Evolutionary conservation across 1,140 invertebrate species (phyloP).

Genomic region (Andrena cerasifolii): DNA sequence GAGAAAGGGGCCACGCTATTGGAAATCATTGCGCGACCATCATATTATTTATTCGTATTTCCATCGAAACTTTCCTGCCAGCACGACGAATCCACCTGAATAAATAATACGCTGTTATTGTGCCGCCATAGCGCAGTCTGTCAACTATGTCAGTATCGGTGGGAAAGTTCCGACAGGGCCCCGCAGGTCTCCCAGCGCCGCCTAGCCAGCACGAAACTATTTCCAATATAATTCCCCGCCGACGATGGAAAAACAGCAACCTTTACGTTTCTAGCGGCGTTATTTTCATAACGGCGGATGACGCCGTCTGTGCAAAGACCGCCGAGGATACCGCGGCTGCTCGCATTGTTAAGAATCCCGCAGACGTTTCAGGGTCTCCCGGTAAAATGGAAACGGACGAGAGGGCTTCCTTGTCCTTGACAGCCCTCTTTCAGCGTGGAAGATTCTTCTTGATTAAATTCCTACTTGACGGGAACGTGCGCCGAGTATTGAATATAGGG

Average conservation of each 20-base stretch:
- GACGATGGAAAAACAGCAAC: slow-evolving; percentile 41
- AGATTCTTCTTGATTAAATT: slow-evolving; percentile 62
- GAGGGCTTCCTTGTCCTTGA: slow-evolving; percentile 10
- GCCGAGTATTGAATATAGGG: not conserved
- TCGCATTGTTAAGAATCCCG: slow-evolving; percentile 64
- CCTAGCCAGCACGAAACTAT: slow-evolving; percentile 61
- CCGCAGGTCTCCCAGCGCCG: slow-evolving; percentile 28
- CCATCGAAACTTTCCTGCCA: slow-evolving; percentile 48
- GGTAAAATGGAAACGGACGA: slow-evolving; percentile 56
- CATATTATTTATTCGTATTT: slow-evolving; percentile 50
- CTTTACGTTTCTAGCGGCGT: slow-evolving; percentile 46
- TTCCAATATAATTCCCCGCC: slow-evolving; percentile 66
- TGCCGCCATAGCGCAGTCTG: slow-evolving; percentile 41
- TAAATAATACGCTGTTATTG: slow-evolving; percentile 65
- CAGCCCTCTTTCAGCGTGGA: slow-evolving; percentile 11
- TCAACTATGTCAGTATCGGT: slow-evolving; percentile 46
- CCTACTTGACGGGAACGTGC: slow-evolving; percentile 7
- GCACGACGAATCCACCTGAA: slow-evolving; percentile 34
- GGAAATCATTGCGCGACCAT: slow-evolving; percentile 41
- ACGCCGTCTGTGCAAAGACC: slow-evolving; percentile 57
- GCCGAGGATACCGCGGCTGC: slow-evolving; percentile 56
- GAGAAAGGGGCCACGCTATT: not conserved
- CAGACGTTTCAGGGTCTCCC: slow-evolving; percentile 54
- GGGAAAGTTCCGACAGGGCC: slow-evolving; percentile 41
- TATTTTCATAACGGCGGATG: slow-evolving; percentile 67